Percentiles rank a stretch among this genome's conserved stretches.
phyloP scores from a whole-genome alignment of 1,140 invertebrate species.

The Pollicipes pollicipes region DNA sequence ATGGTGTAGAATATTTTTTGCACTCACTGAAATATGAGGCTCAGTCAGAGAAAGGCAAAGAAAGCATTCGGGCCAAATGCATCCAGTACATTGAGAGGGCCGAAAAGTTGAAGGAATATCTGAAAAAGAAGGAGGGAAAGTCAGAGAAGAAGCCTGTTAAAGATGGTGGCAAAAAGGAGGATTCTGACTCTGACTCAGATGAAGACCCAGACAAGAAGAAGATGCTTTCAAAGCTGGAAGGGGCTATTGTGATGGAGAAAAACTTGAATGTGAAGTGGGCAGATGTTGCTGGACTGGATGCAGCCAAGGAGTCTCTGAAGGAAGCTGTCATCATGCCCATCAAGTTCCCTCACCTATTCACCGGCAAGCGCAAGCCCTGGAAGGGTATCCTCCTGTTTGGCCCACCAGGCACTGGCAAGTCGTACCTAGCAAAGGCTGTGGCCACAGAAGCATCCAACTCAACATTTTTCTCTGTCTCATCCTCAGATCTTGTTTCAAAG shows the following conservation, averaged over 20 bases:
- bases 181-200: no score
- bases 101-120: conserved; percentile 87
- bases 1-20: conserved; percentile 97
- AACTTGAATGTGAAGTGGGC: conserved; percentile 93
- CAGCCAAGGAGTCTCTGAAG: conserved; percentile 96
- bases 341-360: conserved; percentile 96
- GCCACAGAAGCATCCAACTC: no score
- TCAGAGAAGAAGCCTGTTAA: conserved; percentile 77
- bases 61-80: conserved; percentile 64
- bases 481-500: conserved; percentile 95
- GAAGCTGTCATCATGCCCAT: conserved; percentile 98
- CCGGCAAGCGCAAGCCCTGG: conserved; percentile 94
- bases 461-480: conserved; percentile 98
- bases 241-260: conserved; percentile 91
- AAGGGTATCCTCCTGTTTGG: no score
- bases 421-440: no score
- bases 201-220: conserved; percentile 92
- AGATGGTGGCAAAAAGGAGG: conserved; percentile 72
- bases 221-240: conserved; percentile 68
- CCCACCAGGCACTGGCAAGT: conserved; percentile 99
- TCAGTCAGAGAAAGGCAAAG: conserved; percentile 81
- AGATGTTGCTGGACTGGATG: conserved; percentile 91
- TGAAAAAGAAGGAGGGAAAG: conserved; percentile 49
- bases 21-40: conserved; percentile 99
- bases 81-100: conserved; percentile 86